Evolutionary conservation across 2,797 vertebrate genomes (phyloP), one percentile per base, ranked within the genome.

Genomic region (Hippopotamyrus pictus): DNA sequence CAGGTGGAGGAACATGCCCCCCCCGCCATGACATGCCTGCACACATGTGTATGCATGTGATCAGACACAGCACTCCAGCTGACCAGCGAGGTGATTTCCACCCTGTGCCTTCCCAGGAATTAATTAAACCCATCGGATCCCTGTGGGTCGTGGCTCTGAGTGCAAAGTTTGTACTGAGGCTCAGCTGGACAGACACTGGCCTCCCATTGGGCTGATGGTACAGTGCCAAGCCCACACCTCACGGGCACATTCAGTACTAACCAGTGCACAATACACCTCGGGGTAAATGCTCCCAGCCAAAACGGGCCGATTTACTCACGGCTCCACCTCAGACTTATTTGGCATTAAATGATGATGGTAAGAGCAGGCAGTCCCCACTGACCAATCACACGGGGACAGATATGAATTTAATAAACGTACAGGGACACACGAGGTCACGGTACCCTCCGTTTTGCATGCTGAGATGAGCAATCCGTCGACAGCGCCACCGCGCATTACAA

Each of bases 401-500:
- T 33, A 46, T n/a, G 54, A 85, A 51, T 29, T 89, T 57, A 87
- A 54, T 93, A 8, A 92, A 65, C 90, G 88, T 86, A 89, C n/a
- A 19, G 65, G 86, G 91, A 90, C 88, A 91, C 90, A 79, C 92
- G 91, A 93, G 92, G 93, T 90, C 90, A 90, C 91, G 92, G 92
- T 89, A 92, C 92, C 91, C 89, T 91, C 91, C 59, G 89, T 93
- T 92, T 90, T 73, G 6, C 54, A 29, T 88, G 25, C 79, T 76
- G 83, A 86, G 90, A 90, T 82, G 82, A 90, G 89, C n/a, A 89
- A 90, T 91, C 92, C 89, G 59, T 65, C 88, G 87, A 33, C 90
- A 69, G 89, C 41, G 50, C 89, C 90, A 12, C 91, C 79, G 89
- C 91, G 88, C 84, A 89, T 94, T 95, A 95, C 95, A 94, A 94